Evolutionary conservation across 2,888 invertebrate species (phyloP), one percentile per base, ranked within the genome.

Genomic region (Hydroisotoma schaefferi): DNA sequence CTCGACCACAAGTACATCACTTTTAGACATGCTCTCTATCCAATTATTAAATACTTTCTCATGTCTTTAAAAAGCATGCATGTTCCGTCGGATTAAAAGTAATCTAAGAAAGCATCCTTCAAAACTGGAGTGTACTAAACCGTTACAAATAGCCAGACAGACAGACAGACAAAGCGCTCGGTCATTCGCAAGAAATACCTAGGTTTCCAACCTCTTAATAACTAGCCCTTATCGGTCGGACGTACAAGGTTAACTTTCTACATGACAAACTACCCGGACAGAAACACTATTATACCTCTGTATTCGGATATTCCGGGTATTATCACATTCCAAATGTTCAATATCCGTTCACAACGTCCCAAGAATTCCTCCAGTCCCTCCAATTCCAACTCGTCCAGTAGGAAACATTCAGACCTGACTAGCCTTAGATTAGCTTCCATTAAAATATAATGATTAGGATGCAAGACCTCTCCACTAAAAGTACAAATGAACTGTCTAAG

Each of bases 381-480:
- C 10, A 49, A 52, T 15, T 43, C 27, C 33, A 69, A 40, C 3
- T 53, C 38, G 18, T 49, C 20, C 15, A 69, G 40, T 23, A 38
- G 43, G 48, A 56, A 57, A 26, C 38, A 55, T 23, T 61, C 58
- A 15, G 55, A 54, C 25, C 56, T 62, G 40, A 69, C 51, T 55
- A 69, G 60, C 27, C 63, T 40, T 1, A 59, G 48, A 53, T 59
- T 58, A n/a, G 61, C 65, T 46, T 69, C 67, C 59, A 66, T 67
- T 8, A 69, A 40, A 57, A 69, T 64, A 46, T 68, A 69, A 46
- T 69, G 69, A 55, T 67, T 66, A 0, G 62, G 65, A 59, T 69
- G 69, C 22, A 69, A 52, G 6, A 66, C 38, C 2, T 2, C 38
- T 28, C 54, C 65, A 22, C 62, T 52, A 57, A 61, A 63, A 10